phyloP scores from a whole-genome alignment of 2,888 invertebrate genomes.

The Cryptocheilus praepositus region DNA sequence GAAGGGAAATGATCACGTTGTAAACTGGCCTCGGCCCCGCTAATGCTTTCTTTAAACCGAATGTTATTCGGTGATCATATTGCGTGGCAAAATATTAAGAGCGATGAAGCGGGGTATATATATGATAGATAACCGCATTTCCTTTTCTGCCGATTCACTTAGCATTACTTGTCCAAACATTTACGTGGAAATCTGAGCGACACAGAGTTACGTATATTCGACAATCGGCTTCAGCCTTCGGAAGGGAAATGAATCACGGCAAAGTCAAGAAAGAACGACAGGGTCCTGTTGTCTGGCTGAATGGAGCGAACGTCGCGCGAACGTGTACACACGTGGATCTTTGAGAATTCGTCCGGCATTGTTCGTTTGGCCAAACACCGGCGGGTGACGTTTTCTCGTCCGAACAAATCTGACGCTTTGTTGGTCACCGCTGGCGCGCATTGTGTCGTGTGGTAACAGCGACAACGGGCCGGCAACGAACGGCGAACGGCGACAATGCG shows the following conservation, averaged over 20 bases:
- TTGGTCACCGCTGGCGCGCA: constrained; percentile 44
- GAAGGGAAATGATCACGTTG: too few relatives aligned
- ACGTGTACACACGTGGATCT: constrained; percentile 48
- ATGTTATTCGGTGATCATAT: too few relatives aligned
- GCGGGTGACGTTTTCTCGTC: constrained; percentile 13
- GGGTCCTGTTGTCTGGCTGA: not conserved
- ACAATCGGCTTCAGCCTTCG: constrained; percentile 4
- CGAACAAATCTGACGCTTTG: constrained; percentile 62
- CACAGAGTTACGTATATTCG: too few relatives aligned
- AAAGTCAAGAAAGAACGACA: not conserved
- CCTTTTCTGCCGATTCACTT: too few relatives aligned
- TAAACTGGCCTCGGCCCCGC: too few relatives aligned
- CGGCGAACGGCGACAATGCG: constrained; percentile 48
- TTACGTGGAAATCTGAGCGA: too few relatives aligned
- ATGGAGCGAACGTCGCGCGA: constrained; percentile 31
- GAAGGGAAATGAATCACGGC: constrained; percentile 10
- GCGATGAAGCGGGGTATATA: too few relatives aligned
- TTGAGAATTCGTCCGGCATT: constrained; percentile 36
- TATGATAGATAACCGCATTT: too few relatives aligned
- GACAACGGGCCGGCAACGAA: constrained; percentile 34
- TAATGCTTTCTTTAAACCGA: too few relatives aligned
- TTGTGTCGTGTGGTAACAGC: constrained; percentile 47
- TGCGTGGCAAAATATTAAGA: too few relatives aligned
- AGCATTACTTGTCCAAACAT: too few relatives aligned
- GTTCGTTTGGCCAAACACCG: constrained; percentile 38